A percentile compares a stretch with the other conserved stretches of the same genome.
These are phyloP conservation scores for Hylaea fasciaria DNA, from an alignment of 2,888 invertebrate genomes.

Conservation along the genomic window DNA sequence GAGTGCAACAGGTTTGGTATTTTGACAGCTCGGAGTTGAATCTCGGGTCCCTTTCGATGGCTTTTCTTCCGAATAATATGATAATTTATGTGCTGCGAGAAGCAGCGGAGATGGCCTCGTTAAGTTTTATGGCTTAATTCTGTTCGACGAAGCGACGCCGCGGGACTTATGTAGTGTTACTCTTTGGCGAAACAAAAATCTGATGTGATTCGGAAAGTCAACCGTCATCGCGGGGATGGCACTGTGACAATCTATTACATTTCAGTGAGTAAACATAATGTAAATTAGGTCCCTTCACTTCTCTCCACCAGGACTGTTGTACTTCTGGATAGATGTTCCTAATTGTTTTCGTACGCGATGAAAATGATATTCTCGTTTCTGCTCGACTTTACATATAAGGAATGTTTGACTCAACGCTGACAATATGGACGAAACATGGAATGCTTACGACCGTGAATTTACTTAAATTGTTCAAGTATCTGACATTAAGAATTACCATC, in stretches of 20 bases:
- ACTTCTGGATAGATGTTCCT: neutral
- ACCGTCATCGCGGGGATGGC: neutral
- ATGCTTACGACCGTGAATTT: constrained; percentile 48
- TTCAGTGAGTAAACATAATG: neutral
- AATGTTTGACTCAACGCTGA: neutral
- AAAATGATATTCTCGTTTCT: neutral
- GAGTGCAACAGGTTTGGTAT: constrained; percentile 63
- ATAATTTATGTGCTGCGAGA: constrained; percentile 58
- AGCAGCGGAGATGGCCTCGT: constrained; percentile 62
- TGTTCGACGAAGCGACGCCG: constrained; percentile 45
- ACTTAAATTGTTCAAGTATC: constrained; percentile 49
- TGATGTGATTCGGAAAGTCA: constrained; percentile 30
- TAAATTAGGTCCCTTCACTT: neutral
- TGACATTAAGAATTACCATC: constrained; percentile 47
- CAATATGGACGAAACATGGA: constrained; percentile 5
- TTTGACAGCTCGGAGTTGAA: constrained; percentile 70
- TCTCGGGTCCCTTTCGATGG: constrained; percentile 52
- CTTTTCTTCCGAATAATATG: constrained; percentile 46
- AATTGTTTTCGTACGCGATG: neutral
- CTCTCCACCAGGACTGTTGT: neutral
- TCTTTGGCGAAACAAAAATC: constrained; percentile 19
- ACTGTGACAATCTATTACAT: neutral
- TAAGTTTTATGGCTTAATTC: constrained; percentile 75
- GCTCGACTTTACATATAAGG: neutral
- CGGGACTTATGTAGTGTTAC: constrained; percentile 21